Evolutionary conservation across 2,888 invertebrate species (phyloP), one percentile per base, ranked within the genome.

Genomic region (Drosophila paramelanica): DNA sequence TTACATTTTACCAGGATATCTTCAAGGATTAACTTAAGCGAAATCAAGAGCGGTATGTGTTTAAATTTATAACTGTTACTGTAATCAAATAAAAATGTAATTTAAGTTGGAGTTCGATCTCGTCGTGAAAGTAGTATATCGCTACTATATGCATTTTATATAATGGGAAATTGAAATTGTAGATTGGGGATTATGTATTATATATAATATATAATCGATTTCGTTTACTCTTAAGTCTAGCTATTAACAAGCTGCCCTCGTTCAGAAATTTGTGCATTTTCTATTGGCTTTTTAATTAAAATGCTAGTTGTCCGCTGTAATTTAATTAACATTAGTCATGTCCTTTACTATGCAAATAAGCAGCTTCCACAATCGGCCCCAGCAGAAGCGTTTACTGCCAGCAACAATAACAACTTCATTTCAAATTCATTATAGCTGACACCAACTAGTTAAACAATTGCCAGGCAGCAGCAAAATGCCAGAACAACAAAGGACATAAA

Each of bases 401-500:
- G 58, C 67, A 67, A 67, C 69, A 73, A 79, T 73, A 86, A 73
- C 81, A 79, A 67, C 81, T 88, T 88, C 46, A 85, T 85, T 88
- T 88, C 75, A 85, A 88, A 88, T 85, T 85, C 81, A 85, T 85
- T 88, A 88, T 88, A 87, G 79, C 84, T 79, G 87, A 84, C 79
- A 84, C 77, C 81, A 84, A 89, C 81, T 81, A 81, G 88, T 87
- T 85, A 81, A 87, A 89, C 80, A 84, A 87, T 79, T 79, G 64
- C 70, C 81, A n/a, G 31, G 58, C 67, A 50, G 49, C 61, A 70
- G 59, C 64, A 60, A 68, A 67, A 62, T 52, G 58, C 58, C 39
- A 41, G 39, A 51, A 36, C 62, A 70, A 65, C 66, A 71, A 71
- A 67, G 62, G 62, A 67, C 68, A 73, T 57, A 59, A 77, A 80